A percentile compares a stretch with the other conserved stretches of the same genome.
These are phyloP conservation scores for Apus apus DNA, from an alignment of 2,113 vertebrate genomes.

Conservation along the genomic window DNA sequence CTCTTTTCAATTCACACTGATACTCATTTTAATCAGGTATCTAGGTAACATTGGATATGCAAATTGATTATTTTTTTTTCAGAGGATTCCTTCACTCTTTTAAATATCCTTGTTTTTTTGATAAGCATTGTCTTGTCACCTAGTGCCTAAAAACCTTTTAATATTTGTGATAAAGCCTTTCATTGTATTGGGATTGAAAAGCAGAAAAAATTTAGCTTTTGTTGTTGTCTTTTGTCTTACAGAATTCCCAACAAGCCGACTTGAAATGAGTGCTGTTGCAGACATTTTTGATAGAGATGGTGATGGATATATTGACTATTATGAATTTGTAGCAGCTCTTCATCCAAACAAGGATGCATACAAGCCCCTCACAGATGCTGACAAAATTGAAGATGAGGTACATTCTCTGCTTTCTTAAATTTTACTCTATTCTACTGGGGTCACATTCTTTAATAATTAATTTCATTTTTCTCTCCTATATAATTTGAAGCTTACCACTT, in stretches of 20 bases:
- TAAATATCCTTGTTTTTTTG: neutral
- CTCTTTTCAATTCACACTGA: neutral
- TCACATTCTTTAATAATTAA: neutral
- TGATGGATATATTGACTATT: conserved; percentile 98
- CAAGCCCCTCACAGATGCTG: conserved; percentile 95
- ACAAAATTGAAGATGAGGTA: conserved; percentile 99
- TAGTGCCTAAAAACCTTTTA: neutral
- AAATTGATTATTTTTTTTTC: neutral
- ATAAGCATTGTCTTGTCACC: neutral
- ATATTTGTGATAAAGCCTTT: neutral
- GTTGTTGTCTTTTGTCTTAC: neutral
- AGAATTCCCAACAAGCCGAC: conserved; percentile 96
- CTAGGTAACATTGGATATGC: neutral
- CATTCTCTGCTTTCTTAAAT: neutral
- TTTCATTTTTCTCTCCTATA: neutral
- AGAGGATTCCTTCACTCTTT: neutral
- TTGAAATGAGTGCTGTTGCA: conserved; percentile 99
- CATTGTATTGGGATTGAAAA: neutral
- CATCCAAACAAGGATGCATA: conserved; percentile 99
- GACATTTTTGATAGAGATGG: conserved; percentile 98
- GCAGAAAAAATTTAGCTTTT: neutral
- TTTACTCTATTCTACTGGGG: neutral
- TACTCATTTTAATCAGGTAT: neutral
- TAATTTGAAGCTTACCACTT: neutral
- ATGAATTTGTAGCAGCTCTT: conserved; percentile 97